phyloP scores from a whole-genome alignment of 2,113 vertebrate genomes.

The Spheniscus mendiculus region DNA sequence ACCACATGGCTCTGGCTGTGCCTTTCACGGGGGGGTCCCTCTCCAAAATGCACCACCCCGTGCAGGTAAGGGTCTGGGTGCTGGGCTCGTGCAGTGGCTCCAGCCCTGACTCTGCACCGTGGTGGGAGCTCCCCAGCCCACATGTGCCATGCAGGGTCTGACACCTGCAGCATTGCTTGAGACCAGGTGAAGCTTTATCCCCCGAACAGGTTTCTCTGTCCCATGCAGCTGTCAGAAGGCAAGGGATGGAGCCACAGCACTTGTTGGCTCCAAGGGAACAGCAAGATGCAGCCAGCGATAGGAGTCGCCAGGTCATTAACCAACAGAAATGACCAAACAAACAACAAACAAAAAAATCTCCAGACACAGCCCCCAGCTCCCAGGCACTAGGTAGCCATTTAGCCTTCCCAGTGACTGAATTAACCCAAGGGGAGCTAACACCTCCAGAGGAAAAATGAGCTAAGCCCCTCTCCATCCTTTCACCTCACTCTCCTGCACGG shows the following conservation, averaged over 20 bases:
- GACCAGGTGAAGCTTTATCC: background rate
- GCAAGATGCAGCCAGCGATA: background rate
- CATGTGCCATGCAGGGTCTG: background rate
- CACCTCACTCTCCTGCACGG: background rate
- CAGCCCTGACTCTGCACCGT: background rate
- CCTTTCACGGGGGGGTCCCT: background rate
- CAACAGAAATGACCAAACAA: background rate
- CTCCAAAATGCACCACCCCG: background rate
- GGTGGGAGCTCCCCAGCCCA: background rate
- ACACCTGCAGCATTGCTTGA: accelerated
- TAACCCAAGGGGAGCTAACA: background rate
- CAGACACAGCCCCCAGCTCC: background rate
- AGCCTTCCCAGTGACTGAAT: background rate
- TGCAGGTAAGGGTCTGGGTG: background rate
- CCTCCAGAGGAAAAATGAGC: background rate
- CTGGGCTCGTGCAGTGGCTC: background rate
- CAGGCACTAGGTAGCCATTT: background rate
- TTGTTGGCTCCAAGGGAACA: background rate
- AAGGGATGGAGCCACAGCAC: too few species aligned
- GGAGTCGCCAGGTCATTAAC: background rate
- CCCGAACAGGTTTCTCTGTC: background rate
- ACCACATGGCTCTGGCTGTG: background rate
- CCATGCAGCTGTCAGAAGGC: background rate
- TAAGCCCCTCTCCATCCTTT: background rate
- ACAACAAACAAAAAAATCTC: background rate